phyloP scores from a whole-genome alignment of 35 echinoderm and acorn worm genomes.

The Ophiothrix spiculata region DNA sequence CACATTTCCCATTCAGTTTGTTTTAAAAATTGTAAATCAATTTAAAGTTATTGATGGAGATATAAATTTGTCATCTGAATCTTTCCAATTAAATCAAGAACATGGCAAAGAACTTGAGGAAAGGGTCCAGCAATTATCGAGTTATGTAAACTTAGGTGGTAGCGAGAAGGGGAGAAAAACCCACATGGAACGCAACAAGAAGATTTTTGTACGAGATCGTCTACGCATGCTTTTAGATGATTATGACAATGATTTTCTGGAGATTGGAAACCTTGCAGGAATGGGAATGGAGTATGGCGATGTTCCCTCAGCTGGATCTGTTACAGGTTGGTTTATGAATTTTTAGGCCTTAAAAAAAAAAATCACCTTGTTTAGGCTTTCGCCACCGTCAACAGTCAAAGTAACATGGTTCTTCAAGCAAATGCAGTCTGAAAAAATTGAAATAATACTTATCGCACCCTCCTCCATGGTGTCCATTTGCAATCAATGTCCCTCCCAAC shows the following conservation, averaged over 20 bases:
- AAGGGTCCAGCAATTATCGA: conserved; percentile 2
- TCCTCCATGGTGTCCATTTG: no score
- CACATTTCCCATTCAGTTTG: no score
- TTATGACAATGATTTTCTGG: conserved; percentile 76
- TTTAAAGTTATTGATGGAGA: conserved; percentile 62
- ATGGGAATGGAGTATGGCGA: conserved; percentile 88
- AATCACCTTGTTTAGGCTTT: no score
- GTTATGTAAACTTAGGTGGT: conserved; percentile 36
- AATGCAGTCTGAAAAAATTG: no score
- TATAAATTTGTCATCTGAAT: conserved; percentile 28
- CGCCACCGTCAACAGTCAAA: no score
- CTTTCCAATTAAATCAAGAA: conserved; percentile 12
- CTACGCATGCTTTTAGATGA: conserved; percentile 70
- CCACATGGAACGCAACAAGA: conserved; percentile 75
- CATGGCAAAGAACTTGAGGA: conserved; percentile 49
- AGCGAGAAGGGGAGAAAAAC: conserved; percentile 62
- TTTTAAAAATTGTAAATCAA: not conserved
- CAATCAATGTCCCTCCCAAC: no score
- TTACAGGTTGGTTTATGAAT: no score
- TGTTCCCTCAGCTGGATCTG: conserved; percentile 69
- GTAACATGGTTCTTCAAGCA: no score
- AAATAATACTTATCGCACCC: no score
- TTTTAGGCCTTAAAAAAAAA: no score
- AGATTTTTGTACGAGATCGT: conserved; percentile 81
- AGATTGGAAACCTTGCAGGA: conserved; percentile 77